Evolutionary conservation across 1,140 invertebrate genomes (phyloP), one percentile per base, ranked within the genome.

Genomic region (Ostrea denselamellosa): DNA sequence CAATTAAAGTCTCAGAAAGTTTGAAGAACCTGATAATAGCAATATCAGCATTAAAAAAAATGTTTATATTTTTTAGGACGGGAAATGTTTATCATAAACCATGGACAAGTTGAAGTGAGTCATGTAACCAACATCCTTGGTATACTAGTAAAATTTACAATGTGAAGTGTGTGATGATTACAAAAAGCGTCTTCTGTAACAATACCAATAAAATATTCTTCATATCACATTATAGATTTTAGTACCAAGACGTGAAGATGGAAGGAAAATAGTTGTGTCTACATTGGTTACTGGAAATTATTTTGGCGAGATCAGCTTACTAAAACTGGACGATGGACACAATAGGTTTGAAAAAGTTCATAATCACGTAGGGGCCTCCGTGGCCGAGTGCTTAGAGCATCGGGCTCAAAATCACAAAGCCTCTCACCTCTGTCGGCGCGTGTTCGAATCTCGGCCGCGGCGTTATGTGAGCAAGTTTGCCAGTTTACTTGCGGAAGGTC

Each of bases 51-150:
- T n/a, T n/a, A 44, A 44, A 44, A 44, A 44, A 44, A 44, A 2
- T 51, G 1, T 56, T 56, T 56, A 28, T 22, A n/a, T 81, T 77
- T 85, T 85, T 22, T 53, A 88, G 87, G 87, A 54, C 98, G 0
- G 95, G 98, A 92, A 98, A 99, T 99, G 98, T 99, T 98, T 93
- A 99, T 99, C 91, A 99, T 99, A 92, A 98, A 98, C 19, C 98
- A 99, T 94, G 98, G 98, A n/a, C 98, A 98, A 92, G 95, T 99
- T 52, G 98, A 99, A 96, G 98, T 99, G 83, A 22, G 54, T n/a
- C n/a, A 44, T 25, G 22, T 10, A 83, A 54, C 82, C 51, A 10
- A 9, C n/a, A 44, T 77, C 34, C 25, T 19, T 17, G 14, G 8
- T 58, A 56, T 17, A 56, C 8, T 56, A 56, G 17, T 12, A 56